Evolutionary conservation across 2,797 vertebrate genomes (phyloP).

Genomic region (Falco berigora): DNA sequence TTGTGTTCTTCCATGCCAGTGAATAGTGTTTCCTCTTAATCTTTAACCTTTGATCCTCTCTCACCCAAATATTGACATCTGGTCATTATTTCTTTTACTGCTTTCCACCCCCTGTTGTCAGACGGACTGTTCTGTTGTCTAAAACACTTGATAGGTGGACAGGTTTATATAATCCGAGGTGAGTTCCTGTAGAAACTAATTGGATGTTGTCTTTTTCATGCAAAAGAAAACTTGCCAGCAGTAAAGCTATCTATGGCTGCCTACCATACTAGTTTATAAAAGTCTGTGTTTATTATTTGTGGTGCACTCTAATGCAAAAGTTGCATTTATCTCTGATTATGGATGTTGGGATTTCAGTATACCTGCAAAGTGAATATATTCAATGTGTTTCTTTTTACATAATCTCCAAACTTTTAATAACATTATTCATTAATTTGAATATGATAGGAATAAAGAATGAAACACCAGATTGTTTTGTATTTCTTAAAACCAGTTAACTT

Average conservation of each 20-base stretch:
- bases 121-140: constrained; percentile 99
- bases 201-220: constrained; percentile 86
- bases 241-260: constrained; percentile 75
- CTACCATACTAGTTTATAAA: constrained; percentile 70
- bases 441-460: background rate
- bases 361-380: constrained; percentile 30
- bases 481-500: constrained; percentile 34
- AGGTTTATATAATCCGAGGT: constrained; percentile 99
- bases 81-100: constrained; percentile 94
- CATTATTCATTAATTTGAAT: background rate
- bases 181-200: constrained; percentile 84
- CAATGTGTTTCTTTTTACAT: background rate
- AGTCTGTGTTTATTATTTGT: constrained; percentile 68
- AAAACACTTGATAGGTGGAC: constrained; percentile 99
- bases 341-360: constrained; percentile 74
- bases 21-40: constrained; percentile 79
- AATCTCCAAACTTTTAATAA: background rate
- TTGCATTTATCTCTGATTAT: constrained; percentile 76
- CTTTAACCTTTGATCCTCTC: constrained; percentile 84
- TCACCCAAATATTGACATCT: constrained; percentile 85
- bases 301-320: constrained; percentile 52
- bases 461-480: background rate
- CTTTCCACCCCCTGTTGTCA: constrained; percentile 96
- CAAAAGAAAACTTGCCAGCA: constrained; percentile 80
- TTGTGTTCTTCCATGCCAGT: constrained; percentile 69